These are phyloP conservation scores for Clavelina lepadiformis DNA, from an alignment of 23 tunicate genomes.

Conservation along the genomic window DNA sequence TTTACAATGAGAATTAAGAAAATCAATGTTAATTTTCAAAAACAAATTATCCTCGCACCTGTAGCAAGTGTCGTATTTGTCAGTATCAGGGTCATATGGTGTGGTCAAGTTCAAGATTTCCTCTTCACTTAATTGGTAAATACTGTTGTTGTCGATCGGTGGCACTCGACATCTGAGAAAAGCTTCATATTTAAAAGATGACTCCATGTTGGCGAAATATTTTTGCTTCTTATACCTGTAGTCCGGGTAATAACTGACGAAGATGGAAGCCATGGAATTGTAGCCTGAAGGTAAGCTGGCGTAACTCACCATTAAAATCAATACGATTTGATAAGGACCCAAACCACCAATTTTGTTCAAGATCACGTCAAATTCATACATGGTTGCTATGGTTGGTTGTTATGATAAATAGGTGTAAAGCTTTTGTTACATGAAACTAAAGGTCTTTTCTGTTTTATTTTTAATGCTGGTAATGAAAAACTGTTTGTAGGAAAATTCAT, in stretches of 20 bases:
- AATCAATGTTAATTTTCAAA: no score
- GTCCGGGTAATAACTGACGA: constrained; percentile 50
- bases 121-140: background rate
- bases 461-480: no score
- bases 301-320: constrained; percentile 55
- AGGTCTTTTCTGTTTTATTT: no score
- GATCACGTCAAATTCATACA: constrained; percentile 63
- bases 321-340: constrained; percentile 49
- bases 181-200: no score
- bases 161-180: constrained; percentile 48
- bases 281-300: constrained; percentile 62
- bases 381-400: no score
- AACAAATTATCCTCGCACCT: constrained; percentile 22
- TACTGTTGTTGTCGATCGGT: constrained; percentile 28
- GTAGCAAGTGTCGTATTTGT: constrained; percentile 29
- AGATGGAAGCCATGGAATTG: constrained; percentile 61
- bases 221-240: no score
- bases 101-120: constrained; percentile 37
- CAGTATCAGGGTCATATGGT: constrained; percentile 11
- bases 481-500: no score
- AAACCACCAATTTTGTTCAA: constrained; percentile 53
- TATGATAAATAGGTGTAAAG: no score
- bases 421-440: no score
- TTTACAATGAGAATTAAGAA: no score
- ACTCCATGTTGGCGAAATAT: no score